These are phyloP conservation scores for Armadillidium nasatum DNA, from an alignment of 1,140 invertebrate species.

Conservation along the genomic window DNA sequence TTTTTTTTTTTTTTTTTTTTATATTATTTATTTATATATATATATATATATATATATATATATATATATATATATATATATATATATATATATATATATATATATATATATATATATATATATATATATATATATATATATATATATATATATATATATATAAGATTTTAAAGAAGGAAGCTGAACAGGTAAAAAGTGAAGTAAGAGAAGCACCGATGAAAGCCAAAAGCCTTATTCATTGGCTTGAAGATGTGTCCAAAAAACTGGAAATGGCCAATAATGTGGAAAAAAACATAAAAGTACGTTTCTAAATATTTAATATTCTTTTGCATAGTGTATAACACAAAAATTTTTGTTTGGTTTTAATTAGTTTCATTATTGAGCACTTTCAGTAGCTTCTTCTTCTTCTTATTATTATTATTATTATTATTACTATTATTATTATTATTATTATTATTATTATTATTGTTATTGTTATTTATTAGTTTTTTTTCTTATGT, in stretches of 20 bases:
- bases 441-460: too few relatives aligned
- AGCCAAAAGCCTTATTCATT: constrained; percentile 27
- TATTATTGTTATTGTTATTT: too few relatives aligned
- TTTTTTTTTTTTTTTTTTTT: too few relatives aligned
- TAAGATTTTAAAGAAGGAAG: constrained; percentile 24
- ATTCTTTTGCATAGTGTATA: neutral
- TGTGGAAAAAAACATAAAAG: constrained; percentile 53
- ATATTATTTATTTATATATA: too few relatives aligned
- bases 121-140: constrained; percentile 14
- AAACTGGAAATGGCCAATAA: constrained; percentile 57
- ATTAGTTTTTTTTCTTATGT: too few relatives aligned
- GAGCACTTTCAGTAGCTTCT: too few relatives aligned
- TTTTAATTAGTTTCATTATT: too few relatives aligned
- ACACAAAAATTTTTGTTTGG: too few relatives aligned
- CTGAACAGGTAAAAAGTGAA: constrained; percentile 21
- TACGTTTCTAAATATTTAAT: constrained; percentile 4
- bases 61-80: neutral
- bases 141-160: constrained; percentile 23
- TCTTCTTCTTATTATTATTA: too few relatives aligned
- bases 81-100: neutral
- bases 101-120: neutral
- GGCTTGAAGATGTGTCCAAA: constrained; percentile 52
- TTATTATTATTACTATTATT: too few relatives aligned
- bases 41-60: too few relatives aligned
- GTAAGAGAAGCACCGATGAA: constrained; percentile 1